Conservation (phyloP, 2,113 vertebrate species). For the Hemiscyllium ocellatum region DNA sequence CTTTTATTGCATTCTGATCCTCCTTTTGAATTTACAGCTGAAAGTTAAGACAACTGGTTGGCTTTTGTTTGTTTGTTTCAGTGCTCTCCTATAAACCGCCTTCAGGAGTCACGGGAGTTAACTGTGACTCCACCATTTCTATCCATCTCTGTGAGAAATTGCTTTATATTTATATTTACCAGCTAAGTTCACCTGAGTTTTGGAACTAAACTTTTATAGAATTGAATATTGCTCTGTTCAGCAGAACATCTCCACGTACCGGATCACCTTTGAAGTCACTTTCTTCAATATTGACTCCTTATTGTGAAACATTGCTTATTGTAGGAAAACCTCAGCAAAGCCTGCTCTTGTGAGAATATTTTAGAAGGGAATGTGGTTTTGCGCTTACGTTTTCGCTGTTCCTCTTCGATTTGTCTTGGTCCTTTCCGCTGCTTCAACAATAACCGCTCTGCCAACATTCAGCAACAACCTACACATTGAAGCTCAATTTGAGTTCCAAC, state of each 20-base stretch:
- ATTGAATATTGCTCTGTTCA: neutral
- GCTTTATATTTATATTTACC: neutral
- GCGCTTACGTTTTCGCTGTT: neutral
- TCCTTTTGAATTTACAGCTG: neutral
- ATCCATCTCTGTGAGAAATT: neutral
- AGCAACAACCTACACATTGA: no score
- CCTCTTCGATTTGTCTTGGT: neutral
- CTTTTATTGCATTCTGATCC: neutral
- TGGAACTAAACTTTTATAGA: neutral
- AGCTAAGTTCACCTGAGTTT: neutral
- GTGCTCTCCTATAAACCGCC: neutral
- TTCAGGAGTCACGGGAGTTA: neutral
- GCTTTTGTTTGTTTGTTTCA: neutral
- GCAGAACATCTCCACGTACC: neutral
- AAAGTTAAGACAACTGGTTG: neutral
- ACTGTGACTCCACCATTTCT: neutral
- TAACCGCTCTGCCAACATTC: neutral
- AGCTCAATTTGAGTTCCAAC: no score
- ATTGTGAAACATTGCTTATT: neutral
- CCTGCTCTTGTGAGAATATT: neutral
- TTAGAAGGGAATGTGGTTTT: neutral
- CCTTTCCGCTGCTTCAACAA: neutral
- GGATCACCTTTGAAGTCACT: neutral
- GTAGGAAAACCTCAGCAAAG: neutral
- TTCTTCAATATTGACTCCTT: neutral